A percentile compares a stretch with the other conserved stretches of the same genome.
Evolutionary conservation across 2,888 invertebrate species (phyloP).

Genomic region (Drosophila phalerata): DNA sequence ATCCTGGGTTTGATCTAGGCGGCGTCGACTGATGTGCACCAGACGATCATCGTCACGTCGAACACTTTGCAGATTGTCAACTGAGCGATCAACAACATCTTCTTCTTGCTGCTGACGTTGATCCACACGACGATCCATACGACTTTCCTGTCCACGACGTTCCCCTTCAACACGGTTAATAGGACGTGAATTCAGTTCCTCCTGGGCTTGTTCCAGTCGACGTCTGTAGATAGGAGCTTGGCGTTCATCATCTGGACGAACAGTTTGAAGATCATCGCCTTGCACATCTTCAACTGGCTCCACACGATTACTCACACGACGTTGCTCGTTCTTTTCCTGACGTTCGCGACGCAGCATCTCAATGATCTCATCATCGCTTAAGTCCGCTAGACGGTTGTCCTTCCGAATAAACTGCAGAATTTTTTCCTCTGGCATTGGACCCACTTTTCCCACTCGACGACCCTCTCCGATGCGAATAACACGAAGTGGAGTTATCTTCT

Average conservation of each 20-base stretch:
- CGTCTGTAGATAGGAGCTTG: constrained; percentile 18
- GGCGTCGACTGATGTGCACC: constrained; percentile 63
- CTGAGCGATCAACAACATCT: not conserved
- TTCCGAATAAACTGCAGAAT: constrained; percentile 54
- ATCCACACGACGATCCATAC: not conserved
- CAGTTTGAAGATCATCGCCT: not conserved
- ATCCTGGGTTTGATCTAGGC: constrained; percentile 44
- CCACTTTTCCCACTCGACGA: constrained; percentile 35
- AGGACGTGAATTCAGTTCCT: not conserved
- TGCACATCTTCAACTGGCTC: not conserved
- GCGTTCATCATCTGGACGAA: constrained; percentile 13
- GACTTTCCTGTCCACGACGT: not conserved
- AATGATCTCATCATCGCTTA: constrained; percentile 60
- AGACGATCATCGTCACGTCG: constrained; percentile 64
- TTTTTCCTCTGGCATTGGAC: constrained; percentile 47
- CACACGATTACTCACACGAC: not conserved
- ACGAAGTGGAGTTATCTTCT: constrained; percentile 29
- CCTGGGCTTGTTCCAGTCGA: constrained; percentile 8
- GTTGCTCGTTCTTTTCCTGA: constrained; percentile 10
- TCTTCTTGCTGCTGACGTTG: constrained; percentile 1
- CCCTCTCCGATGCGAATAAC: constrained; percentile 53
- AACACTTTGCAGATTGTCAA: constrained; percentile 36
- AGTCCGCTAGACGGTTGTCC: constrained; percentile 51
- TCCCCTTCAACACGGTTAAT: not conserved
- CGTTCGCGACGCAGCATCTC: constrained; percentile 58